Evolutionary conservation across 2,888 invertebrate species (phyloP), one percentile per base, ranked within the genome.

Genomic region (Hirtodrosophila histrioides): DNA sequence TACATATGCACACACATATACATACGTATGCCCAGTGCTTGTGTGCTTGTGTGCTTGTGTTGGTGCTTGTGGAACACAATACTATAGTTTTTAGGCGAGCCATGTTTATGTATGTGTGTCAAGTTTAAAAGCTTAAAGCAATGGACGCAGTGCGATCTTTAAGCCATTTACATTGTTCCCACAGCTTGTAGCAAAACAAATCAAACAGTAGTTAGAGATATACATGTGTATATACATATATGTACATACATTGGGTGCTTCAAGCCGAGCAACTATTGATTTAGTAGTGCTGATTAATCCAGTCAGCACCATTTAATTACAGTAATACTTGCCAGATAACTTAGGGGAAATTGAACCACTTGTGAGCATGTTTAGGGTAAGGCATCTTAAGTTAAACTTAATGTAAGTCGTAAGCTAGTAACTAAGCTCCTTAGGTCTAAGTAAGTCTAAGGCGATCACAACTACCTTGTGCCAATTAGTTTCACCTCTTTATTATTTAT

Each of bases 121-220:
- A 63, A 75, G 63, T 69, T 65, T 75, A 60, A 60, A 71, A 75
- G 63, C 66, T 65, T 75, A 65, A 64, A 71, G 55, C 71, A 71
- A 56, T 57, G 49, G 33, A 44, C 65, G 58, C 65, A 60, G 11
- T 65, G 58, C 65, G 57, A 36, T 64, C 43, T 57, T 56, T 10
- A 50, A 49, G 49, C 56, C 33, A 68, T 55, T 37, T 35, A 29
- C 33, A 70, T 41, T 31, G 24, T 27, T 23, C 27, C 23, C 12
- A 24, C 39, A 44, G 64, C 69, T 63, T 51, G 37, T 23, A 57
- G 43, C 36, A 12, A 66, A 66, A 17, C 17, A 54, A 76, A 66
- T 65, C 64, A 11, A 51, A 51, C 12, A 41, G 17, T 46, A 37
- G 17, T 27, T 40, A 45, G 36, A 40, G 11, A 27, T n/a, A 7